phyloP scores from a whole-genome alignment of 2,797 vertebrate genomes.

The Salarias fasciatus region DNA sequence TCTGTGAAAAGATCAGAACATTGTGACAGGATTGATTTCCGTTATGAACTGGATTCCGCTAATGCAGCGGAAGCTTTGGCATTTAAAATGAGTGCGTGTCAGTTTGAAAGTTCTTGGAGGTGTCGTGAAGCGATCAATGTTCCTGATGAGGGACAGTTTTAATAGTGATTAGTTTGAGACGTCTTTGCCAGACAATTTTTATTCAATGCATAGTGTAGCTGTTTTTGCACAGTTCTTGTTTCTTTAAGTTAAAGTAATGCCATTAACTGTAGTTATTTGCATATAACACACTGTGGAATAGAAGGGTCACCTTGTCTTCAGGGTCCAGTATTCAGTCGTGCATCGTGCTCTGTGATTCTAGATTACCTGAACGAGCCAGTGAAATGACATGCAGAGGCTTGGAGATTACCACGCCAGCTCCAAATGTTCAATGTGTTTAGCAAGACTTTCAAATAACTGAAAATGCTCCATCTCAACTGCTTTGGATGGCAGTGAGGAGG shows the following conservation, averaged over 20 bases:
- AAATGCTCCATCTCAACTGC: too few species aligned
- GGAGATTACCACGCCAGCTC: too few species aligned
- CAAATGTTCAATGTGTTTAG: too few species aligned
- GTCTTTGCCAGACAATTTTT: slow-evolving; percentile 34
- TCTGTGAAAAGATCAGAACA: slow-evolving; percentile 14
- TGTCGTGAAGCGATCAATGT: slow-evolving; percentile 52
- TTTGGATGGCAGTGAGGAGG: too few species aligned
- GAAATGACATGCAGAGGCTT: too few species aligned
- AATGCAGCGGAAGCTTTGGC: slow-evolving; percentile 44
- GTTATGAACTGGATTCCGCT: slow-evolving; percentile 33
- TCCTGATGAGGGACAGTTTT: slow-evolving; percentile 40
- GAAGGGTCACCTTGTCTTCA: too few species aligned
- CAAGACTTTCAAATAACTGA: too few species aligned
- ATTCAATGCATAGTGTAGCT: slow-evolving; percentile 37
- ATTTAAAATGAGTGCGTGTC: slow-evolving; percentile 60
- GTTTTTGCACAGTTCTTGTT: background rate
- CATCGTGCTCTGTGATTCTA: too few species aligned
- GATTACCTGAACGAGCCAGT: too few species aligned
- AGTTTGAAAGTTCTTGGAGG: slow-evolving; percentile 53
- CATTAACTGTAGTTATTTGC: slow-evolving; percentile 4
- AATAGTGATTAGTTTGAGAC: slow-evolving; percentile 61
- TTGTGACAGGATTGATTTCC: slow-evolving; percentile 36
- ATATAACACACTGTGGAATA: too few species aligned
- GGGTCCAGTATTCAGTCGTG: too few species aligned
- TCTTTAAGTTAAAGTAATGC: slow-evolving; percentile 44